Percentiles rank a stretch among this genome's conserved stretches.
These are phyloP conservation scores for Hyaena hyaena DNA, from an alignment of 2,113 vertebrate genomes.

Conservation along the genomic window DNA sequence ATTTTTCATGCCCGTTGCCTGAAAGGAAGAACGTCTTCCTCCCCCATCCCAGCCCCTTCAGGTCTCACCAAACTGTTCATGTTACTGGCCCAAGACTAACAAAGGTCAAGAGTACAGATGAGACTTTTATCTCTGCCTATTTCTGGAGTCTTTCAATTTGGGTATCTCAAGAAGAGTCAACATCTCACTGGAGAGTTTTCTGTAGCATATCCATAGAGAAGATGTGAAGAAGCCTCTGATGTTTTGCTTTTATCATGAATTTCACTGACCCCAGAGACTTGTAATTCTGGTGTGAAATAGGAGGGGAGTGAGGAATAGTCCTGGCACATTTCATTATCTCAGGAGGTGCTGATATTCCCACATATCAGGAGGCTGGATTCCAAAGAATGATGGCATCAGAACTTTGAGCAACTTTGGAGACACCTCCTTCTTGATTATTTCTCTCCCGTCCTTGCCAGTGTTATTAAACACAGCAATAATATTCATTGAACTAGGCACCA, in stretches of 20 bases:
- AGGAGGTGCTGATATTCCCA: slow-evolving; percentile 19
- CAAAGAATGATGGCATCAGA: background rate
- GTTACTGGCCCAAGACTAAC: background rate
- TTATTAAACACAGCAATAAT: background rate
- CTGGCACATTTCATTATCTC: slow-evolving; percentile 67
- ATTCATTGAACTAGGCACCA: background rate
- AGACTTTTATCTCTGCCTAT: slow-evolving; percentile 29
- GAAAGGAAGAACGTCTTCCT: background rate
- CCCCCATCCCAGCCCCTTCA: background rate
- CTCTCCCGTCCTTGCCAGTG: background rate
- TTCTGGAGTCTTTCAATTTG: slow-evolving; percentile 20
- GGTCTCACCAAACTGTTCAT: background rate
- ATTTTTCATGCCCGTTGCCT: background rate
- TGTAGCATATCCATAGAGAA: background rate
- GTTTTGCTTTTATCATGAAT: slow-evolving; percentile 83
- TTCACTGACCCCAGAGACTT: slow-evolving; percentile 66
- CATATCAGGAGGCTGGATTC: slow-evolving; percentile 27
- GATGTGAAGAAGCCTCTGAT: slow-evolving; percentile 70
- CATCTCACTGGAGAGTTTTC: background rate
- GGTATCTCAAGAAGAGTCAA: slow-evolving; percentile 1
- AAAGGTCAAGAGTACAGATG: background rate
- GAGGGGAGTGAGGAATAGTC: slow-evolving; percentile 87
- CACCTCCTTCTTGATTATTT: background rate
- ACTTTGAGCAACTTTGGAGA: background rate
- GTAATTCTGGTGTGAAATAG: slow-evolving; percentile 89